Conservation (phyloP, 2,113 vertebrate species). For the Heloderma charlesbogerti region DNA sequence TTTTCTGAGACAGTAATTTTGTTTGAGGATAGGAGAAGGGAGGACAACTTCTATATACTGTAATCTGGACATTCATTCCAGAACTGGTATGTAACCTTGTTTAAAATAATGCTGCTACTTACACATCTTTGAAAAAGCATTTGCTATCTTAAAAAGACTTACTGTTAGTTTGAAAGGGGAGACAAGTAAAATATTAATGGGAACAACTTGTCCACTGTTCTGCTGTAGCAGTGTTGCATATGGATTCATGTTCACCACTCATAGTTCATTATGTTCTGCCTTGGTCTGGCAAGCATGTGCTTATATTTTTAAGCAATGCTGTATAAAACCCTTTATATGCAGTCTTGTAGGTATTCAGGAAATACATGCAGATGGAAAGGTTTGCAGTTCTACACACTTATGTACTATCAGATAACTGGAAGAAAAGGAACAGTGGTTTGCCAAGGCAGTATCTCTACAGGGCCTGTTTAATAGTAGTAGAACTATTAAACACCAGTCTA, state of each 20-base stretch:
- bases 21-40: conserved; percentile 27
- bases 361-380: conserved; percentile 56
- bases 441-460: background rate
- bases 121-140: conserved; percentile 65
- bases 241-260: conserved; percentile 29
- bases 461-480: background rate
- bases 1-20: conserved; percentile 64
- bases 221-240: conserved; percentile 43
- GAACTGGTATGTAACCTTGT: conserved; percentile 77
- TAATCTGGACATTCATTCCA: conserved; percentile 76
- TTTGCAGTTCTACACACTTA: conserved; percentile 3
- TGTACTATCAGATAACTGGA: background rate
- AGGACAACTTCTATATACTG: conserved; percentile 48
- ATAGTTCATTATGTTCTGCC: conserved; percentile 54
- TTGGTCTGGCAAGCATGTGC: conserved; percentile 40
- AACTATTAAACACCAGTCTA: background rate
- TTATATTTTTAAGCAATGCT: conserved; percentile 56
- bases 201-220: conserved; percentile 57
- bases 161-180: conserved; percentile 54
- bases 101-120: conserved; percentile 69
- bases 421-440: background rate
- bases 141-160: conserved; percentile 69
- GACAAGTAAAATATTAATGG: conserved; percentile 58
- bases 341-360: conserved; percentile 53
- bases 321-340: conserved; percentile 59